Evolutionary conservation across 2,888 invertebrate species (phyloP), one percentile per base, ranked within the genome.

Genomic region (Romanomermis culicivorax): DNA sequence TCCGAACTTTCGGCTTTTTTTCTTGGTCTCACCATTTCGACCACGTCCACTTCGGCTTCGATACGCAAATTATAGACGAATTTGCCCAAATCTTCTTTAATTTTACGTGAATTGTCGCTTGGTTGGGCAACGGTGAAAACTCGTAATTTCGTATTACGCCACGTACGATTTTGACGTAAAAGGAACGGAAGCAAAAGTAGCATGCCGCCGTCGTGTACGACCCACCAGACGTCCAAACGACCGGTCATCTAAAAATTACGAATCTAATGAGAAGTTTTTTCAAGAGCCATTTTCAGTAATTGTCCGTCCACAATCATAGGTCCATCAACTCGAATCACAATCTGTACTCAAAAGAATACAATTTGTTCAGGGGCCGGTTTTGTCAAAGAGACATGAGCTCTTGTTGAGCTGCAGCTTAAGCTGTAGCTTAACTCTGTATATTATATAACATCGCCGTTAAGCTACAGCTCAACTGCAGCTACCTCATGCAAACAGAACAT

Each of bases 211-310:
- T 97, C 95, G 72, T 97, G 69, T 64, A 64, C 64, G 7, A 95
- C 93, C 93, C 93, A 97, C 97, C 97, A 97, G 61, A 97, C 83
- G 71, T 97, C 97, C 66, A 99, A 93, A 68, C 85, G 87, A 45
- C 95, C 93, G 55, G 81, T 78, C 62, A 88, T 79, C 27, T 20
- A 23, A 52, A 45, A 7, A 14, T 26, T n/a, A n/a, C n/a, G n/a
- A n/a, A n/a, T n/a, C n/a, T n/a, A n/a, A n/a, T n/a, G n/a, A 23
- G 11, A 48, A 48, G 48, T 48, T 48, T 48, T 48, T 11, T 48
- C 7, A 48, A 14, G n/a, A 48, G 20, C 11, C 11, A 14, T 7
- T 11, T 48, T 48, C 7, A 23, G n/a, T 48, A 14, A n/a, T n/a
- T n/a, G n/a, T n/a, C n/a, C n/a, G n/a, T n/a, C n/a, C n/a, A n/a